Conservation (phyloP, 2,113 vertebrate genomes). For the Apistogramma diplotaenia region DNA sequence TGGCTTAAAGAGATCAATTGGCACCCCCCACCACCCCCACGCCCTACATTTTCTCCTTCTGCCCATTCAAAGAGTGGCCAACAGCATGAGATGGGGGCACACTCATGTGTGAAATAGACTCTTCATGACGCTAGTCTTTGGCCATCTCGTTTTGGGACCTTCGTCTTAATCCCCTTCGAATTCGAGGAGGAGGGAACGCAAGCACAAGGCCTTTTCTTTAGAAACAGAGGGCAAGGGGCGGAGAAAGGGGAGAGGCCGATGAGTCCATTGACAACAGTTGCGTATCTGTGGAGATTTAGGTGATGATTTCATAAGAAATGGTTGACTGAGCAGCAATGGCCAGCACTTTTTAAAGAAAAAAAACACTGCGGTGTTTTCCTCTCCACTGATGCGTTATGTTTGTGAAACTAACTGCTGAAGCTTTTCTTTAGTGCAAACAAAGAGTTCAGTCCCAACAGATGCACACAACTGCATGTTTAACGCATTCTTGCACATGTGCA, state of each 20-base stretch:
- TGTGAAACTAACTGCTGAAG: conserved; percentile 37
- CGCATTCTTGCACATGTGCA: not conserved
- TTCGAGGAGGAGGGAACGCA: conserved; percentile 30
- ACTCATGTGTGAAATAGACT: conserved; percentile 82
- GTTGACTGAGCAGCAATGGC: conserved; percentile 64
- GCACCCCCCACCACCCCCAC: conserved; percentile 9
- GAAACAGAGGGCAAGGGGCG: conserved; percentile 41
- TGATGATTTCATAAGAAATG: conserved; percentile 75
- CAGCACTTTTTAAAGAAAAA: not conserved
- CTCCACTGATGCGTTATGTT: conserved; percentile 13
- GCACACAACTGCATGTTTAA: not conserved
- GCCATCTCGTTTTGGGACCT: conserved; percentile 45
- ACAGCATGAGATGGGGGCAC: conserved; percentile 68
- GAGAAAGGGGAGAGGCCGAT: conserved; percentile 11
- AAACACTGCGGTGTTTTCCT: conserved; percentile 1
- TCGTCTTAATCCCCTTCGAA: conserved; percentile 61
- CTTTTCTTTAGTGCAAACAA: conserved; percentile 31
- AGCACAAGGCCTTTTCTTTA: conserved; percentile 51
- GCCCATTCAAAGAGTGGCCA: conserved; percentile 59
- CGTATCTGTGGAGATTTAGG: conserved; percentile 67
- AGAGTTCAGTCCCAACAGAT: not conserved
- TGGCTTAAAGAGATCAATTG: conserved; percentile 73
- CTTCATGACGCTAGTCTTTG: conserved; percentile 59
- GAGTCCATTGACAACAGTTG: conserved; percentile 70
- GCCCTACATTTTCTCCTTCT: conserved; percentile 42